Percentiles rank a stretch among this genome's conserved stretches.
Evolutionary conservation across 2,113 vertebrate genomes (phyloP).

Genomic region (Calyptommatus sinebrachiatus): DNA sequence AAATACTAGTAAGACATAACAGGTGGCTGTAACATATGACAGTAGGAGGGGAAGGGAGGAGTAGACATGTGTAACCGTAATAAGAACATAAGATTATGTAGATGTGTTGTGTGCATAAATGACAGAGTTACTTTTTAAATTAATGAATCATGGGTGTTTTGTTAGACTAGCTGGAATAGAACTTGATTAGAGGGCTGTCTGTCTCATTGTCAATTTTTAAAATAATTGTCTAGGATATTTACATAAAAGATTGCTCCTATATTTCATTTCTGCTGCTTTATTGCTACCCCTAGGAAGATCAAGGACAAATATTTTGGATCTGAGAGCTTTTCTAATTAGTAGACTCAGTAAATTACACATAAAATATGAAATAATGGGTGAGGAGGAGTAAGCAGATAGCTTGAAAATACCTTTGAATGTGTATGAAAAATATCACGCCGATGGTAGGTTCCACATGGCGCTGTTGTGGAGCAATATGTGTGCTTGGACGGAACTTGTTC

Average conservation of each 20-base stretch:
- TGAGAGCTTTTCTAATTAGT: not conserved
- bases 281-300: not conserved
- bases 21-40: slow-evolving; percentile 25
- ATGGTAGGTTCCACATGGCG: too few relatives aligned
- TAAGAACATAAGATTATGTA: slow-evolving; percentile 41
- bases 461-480: too few relatives aligned
- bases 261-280: slow-evolving; percentile 15
- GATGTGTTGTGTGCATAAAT: slow-evolving; percentile 29
- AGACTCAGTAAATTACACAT: not conserved
- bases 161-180: slow-evolving; percentile 47
- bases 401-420: not conserved
- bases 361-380: slow-evolving; percentile 28
- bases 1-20: slow-evolving; percentile 36
- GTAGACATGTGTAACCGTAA: not conserved
- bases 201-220: slow-evolving; percentile 44
- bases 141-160: slow-evolving; percentile 44
- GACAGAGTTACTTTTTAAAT: slow-evolving; percentile 45
- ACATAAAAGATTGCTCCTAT: slow-evolving; percentile 18
- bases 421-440: not conserved
- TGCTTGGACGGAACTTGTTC: too few relatives aligned
- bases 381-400: slow-evolving; percentile 12
- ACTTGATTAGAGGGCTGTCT: slow-evolving; percentile 54
- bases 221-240: slow-evolving; percentile 39
- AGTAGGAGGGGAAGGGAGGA: not conserved
- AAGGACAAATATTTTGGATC: not conserved